A percentile compares a stretch with the other conserved stretches of the same genome.
Evolutionary conservation across 2,797 vertebrate species (phyloP).

Genomic region (Microhierax caerulescens): DNA sequence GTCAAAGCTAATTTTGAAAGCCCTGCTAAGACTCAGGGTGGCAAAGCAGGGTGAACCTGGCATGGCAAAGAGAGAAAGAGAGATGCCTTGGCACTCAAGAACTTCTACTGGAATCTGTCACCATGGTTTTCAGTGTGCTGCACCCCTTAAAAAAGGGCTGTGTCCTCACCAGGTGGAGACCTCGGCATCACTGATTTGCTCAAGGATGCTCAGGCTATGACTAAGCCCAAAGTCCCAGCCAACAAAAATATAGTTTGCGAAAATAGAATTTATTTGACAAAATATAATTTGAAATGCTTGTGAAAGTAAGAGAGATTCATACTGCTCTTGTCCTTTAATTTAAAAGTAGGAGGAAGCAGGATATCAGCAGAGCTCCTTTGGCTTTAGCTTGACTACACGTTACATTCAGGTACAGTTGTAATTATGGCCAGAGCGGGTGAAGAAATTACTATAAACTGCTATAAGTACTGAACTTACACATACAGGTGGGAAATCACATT

Average conservation of each 20-base stretch:
- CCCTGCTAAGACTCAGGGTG: neutral
- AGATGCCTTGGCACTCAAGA: fast-evolving
- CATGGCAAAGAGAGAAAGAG: neutral
- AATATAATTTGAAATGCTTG: neutral
- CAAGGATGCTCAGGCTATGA: neutral
- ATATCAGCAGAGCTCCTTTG: neutral
- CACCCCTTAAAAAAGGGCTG: neutral
- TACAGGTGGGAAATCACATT: neutral
- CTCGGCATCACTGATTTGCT: neutral
- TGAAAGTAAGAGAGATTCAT: neutral
- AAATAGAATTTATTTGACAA: neutral
- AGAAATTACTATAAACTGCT: conserved; percentile 6
- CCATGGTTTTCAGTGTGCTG: neutral
- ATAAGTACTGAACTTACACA: neutral
- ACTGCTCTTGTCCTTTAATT: neutral
- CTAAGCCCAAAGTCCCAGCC: neutral
- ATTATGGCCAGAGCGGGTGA: neutral
- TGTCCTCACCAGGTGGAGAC: neutral
- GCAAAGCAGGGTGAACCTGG: neutral
- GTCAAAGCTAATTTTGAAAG: conserved; percentile 48
- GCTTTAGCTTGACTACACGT: neutral
- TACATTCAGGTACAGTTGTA: neutral
- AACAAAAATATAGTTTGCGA: neutral
- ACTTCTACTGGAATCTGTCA: neutral
- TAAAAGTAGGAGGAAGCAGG: neutral